phyloP scores from a whole-genome alignment of 2,888 invertebrate genomes.

The Cepaea hortensis region DNA sequence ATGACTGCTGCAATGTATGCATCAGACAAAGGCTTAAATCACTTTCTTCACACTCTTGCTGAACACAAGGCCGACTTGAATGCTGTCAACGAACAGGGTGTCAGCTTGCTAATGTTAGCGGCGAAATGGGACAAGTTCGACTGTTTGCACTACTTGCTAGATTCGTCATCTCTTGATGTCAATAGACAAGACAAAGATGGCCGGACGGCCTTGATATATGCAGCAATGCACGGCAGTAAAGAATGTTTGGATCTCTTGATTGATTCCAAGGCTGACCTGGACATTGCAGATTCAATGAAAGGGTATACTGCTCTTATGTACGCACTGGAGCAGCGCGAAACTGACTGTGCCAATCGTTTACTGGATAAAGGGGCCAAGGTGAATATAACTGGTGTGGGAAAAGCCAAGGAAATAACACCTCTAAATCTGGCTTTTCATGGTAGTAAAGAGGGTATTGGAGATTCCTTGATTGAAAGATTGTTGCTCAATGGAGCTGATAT shows the following conservation, averaged over 20 bases:
- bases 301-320: conserved; percentile 35
- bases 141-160: conserved; percentile 13
- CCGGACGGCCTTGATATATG: conserved; percentile 34
- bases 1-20: conserved; percentile 35
- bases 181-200: conserved; percentile 14
- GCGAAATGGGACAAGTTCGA: conserved; percentile 27
- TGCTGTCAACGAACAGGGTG: background rate
- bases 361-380: background rate
- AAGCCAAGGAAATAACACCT: conserved; percentile 10
- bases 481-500: background rate
- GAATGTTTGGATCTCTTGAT: conserved; percentile 7
- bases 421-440: conserved; percentile 14
- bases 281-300: conserved; percentile 5
- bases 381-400: background rate
- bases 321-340: background rate
- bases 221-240: background rate
- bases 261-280: background rate
- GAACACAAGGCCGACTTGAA: conserved; percentile 10
- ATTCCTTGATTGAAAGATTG: background rate
- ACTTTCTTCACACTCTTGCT: background rate
- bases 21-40: background rate
- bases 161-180: background rate
- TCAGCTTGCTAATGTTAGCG: conserved; percentile 17
- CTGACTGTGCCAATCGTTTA: background rate
- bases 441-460: background rate